Conservation (phyloP, 2,113 vertebrate genomes). For the Callipepla squamata region DNA sequence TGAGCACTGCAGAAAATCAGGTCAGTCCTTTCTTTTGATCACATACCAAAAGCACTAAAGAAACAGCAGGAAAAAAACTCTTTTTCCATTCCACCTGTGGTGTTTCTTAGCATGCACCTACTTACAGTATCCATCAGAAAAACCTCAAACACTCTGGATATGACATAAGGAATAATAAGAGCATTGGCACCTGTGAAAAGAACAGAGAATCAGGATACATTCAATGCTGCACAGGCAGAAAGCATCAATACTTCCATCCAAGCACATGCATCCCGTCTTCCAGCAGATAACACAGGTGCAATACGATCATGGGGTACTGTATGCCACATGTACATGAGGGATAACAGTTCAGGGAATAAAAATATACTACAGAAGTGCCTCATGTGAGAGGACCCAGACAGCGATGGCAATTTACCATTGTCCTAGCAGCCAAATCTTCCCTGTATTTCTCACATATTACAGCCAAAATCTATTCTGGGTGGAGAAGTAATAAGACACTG, state of each 20-base stretch:
- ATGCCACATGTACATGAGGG: background rate
- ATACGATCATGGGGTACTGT: background rate
- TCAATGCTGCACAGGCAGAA: background rate
- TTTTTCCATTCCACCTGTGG: background rate
- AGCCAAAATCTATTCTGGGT: constrained; percentile 7
- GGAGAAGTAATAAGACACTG: constrained; percentile 7
- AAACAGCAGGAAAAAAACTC: background rate
- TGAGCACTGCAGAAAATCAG: constrained; percentile 45
- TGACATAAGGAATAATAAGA: background rate
- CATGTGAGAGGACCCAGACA: background rate
- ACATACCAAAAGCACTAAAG: background rate
- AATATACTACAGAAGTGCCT: background rate
- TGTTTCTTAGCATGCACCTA: background rate
- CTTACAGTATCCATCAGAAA: background rate
- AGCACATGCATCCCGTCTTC: background rate
- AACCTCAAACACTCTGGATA: background rate
- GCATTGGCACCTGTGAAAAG: background rate
- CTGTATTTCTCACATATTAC: background rate
- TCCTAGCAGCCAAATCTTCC: background rate
- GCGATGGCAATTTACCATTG: background rate
- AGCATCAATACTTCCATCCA: background rate
- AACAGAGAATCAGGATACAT: background rate
- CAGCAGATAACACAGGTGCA: background rate
- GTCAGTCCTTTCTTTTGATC: constrained; percentile 60
- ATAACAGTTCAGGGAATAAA: constrained; percentile 2